Conservation (phyloP, 2,113 vertebrate species). For the Gallinago paraguaiae region DNA sequence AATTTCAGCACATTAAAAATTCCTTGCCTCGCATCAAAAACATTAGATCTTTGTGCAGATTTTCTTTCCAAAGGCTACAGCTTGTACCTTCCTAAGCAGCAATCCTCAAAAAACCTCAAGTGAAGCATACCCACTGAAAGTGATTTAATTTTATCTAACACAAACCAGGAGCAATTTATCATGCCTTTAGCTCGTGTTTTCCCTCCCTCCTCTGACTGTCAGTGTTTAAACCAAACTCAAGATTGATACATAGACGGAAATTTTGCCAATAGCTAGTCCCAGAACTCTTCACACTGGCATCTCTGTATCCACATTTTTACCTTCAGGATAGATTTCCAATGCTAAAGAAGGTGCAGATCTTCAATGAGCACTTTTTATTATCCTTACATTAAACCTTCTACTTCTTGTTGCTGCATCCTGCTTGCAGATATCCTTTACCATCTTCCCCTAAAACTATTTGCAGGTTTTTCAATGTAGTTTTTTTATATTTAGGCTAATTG, state of each 20-base stretch:
- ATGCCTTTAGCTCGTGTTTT: neutral
- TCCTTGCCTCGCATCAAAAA: neutral
- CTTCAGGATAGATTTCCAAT: neutral
- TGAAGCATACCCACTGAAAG: neutral
- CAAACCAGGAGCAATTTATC: constrained; percentile 8
- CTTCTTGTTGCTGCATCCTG: neutral
- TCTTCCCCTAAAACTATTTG: neutral
- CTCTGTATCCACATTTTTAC: neutral
- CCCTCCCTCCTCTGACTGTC: neutral
- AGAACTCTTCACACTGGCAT: neutral
- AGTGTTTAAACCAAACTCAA: neutral
- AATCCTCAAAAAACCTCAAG: neutral
- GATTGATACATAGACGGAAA: neutral
- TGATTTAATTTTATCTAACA: neutral
- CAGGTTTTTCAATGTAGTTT: neutral
- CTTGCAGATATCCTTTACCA: neutral
- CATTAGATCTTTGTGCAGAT: neutral
- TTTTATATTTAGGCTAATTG: neutral
- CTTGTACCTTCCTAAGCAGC: neutral
- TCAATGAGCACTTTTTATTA: neutral
- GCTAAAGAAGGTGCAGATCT: neutral
- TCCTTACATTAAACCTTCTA: neutral
- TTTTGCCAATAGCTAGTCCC: neutral
- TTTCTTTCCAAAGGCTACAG: constrained; percentile 1
- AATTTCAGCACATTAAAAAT: neutral